Conservation (phyloP, 2,113 vertebrate species). For the Mola mola region DNA sequence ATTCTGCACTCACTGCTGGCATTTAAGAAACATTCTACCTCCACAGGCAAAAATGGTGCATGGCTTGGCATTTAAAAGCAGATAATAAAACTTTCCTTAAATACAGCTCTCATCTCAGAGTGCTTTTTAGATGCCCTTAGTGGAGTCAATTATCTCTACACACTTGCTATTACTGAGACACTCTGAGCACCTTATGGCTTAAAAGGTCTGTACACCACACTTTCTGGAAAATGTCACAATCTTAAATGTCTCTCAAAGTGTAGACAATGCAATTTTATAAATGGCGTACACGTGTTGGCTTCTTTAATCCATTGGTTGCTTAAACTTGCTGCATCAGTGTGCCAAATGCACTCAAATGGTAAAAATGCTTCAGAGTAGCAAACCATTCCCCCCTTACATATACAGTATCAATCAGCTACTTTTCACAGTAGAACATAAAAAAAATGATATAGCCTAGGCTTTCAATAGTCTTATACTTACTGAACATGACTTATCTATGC, state of each 20-base stretch:
- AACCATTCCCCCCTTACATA: neutral
- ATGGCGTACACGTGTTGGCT: constrained; percentile 13
- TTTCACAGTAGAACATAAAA: constrained; percentile 10
- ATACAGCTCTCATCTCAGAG: constrained; percentile 79
- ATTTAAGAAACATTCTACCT: constrained; percentile 76
- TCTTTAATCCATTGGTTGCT: constrained; percentile 51
- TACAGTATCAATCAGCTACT: neutral
- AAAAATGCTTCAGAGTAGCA: constrained; percentile 1
- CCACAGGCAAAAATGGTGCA: constrained; percentile 60
- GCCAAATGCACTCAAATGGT: neutral
- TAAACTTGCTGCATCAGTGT: constrained; percentile 29
- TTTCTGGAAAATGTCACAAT: constrained; percentile 73
- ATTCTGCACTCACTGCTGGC: constrained; percentile 80
- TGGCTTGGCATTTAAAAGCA: constrained; percentile 78
- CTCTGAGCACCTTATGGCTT: constrained; percentile 65
- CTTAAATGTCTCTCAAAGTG: constrained; percentile 61
- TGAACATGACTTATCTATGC: constrained; percentile 6
- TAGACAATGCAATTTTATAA: constrained; percentile 43
- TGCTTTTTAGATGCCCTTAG: constrained; percentile 78
- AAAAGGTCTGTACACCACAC: constrained; percentile 60
- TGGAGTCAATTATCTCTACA: constrained; percentile 79
- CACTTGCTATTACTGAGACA: constrained; percentile 72
- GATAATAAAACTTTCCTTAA: constrained; percentile 79
- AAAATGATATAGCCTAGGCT: neutral
- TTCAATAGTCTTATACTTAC: neutral